Evolutionary conservation across 2,113 vertebrate species (phyloP).

Genomic region (Esox niger): DNA sequence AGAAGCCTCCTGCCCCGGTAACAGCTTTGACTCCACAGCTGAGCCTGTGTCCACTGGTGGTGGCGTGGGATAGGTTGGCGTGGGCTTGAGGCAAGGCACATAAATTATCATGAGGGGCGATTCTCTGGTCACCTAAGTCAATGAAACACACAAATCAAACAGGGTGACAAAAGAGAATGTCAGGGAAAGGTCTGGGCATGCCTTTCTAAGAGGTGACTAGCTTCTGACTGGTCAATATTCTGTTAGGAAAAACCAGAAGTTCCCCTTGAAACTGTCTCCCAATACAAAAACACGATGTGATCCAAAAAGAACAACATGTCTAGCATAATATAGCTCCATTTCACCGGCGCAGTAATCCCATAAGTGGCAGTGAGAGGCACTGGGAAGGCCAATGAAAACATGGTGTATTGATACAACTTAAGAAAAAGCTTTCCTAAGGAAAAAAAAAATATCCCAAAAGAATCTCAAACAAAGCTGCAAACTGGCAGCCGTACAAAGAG

Average conservation of each 20-base stretch:
- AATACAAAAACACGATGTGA: conserved; percentile 15
- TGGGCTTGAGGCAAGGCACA: conserved; percentile 34
- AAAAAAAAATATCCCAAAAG: conserved; percentile 31
- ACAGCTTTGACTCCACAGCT: conserved; percentile 54
- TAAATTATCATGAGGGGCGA: conserved; percentile 43
- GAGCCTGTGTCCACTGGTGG: conserved; percentile 49
- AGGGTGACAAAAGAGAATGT: neutral
- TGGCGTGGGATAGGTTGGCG: conserved; percentile 42
- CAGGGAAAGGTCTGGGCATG: conserved; percentile 3
- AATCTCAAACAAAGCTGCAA: conserved; percentile 23
- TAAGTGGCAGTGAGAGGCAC: conserved; percentile 13
- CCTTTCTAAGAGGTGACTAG: neutral
- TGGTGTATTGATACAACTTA: conserved; percentile 23
- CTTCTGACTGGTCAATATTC: neutral
- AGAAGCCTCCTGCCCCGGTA: conserved; percentile 47
- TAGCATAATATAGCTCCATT: conserved; percentile 30
- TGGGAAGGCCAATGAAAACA: conserved; percentile 29
- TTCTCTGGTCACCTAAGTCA: conserved; percentile 46
- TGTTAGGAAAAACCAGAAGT: conserved; percentile 7
- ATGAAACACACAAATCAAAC: conserved; percentile 25
- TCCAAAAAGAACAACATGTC: conserved; percentile 12
- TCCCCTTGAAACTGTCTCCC: neutral
- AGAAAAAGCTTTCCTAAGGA: conserved; percentile 17
- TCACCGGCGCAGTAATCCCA: conserved; percentile 24
- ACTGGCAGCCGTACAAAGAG: conserved; percentile 29